These are phyloP conservation scores for Cynopterus sphinx DNA, from an alignment of 2,797 vertebrate species.

Conservation along the genomic window DNA sequence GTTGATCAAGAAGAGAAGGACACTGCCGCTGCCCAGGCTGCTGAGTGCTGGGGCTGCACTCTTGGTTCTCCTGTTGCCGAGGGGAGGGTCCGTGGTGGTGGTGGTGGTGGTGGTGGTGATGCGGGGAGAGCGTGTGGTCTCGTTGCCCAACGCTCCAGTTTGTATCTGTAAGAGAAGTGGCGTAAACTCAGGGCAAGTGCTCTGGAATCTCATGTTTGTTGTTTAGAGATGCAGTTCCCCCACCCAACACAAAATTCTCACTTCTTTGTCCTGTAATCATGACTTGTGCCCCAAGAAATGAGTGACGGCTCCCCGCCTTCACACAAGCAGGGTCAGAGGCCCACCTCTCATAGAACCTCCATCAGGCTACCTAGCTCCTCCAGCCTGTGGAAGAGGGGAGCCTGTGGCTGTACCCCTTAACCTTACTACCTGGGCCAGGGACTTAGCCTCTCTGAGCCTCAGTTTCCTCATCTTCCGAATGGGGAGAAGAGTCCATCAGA, in stretches of 20 bases:
- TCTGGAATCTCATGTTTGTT: background rate
- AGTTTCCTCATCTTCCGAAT: background rate
- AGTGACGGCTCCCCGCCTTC: background rate
- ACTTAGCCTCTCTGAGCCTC: background rate
- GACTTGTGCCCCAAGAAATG: background rate
- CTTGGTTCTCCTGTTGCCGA: fast-evolving
- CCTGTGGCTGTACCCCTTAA: background rate
- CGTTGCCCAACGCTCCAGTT: background rate
- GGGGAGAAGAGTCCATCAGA: background rate
- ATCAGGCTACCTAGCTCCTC: background rate
- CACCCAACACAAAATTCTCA: background rate
- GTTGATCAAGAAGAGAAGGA: conserved; percentile 47
- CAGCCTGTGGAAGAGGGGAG: background rate
- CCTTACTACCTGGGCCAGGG: background rate
- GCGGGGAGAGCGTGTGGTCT: fast-evolving
- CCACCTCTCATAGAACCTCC: background rate
- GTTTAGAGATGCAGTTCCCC: background rate
- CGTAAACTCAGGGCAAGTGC: background rate
- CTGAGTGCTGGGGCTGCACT: background rate
- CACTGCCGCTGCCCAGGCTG: background rate
- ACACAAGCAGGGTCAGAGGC: background rate
- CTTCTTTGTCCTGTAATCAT: background rate
- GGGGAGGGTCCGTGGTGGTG: too few species aligned
- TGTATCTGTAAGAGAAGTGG: conserved; percentile 62
- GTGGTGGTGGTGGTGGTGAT: fast-evolving